Evolutionary conservation across 2,888 invertebrate species (phyloP), one percentile per base, ranked within the genome.

Genomic region (Sarcophaga variegata): DNA sequence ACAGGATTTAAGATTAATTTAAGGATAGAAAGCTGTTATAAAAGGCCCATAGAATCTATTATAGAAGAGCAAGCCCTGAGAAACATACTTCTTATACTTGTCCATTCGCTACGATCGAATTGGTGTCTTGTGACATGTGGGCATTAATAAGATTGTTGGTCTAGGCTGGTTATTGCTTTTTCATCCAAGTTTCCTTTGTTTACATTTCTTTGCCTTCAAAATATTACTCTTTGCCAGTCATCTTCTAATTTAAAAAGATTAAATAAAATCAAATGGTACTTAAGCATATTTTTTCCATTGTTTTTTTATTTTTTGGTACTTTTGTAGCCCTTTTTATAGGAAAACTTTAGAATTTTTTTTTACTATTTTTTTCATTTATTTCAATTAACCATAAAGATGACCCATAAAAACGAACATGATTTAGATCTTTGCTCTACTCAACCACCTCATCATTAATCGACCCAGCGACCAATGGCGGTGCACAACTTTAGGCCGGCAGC

Each of bases 371-470:
- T 76, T 76, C 62, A 66, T 81, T 76, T 70, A 85, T 76, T 81
- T 81, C 80, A 85, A 85, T 85, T 81, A 81, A 75, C 70, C 47
- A n/a, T 80, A 45, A 77, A 81, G 76, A 72, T 85, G 84, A 81
- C 84, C 84, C 71, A 85, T 76, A 81, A 77, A 84, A 67, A 17
- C 54, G 54, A 54, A 54, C 66, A 66, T 77, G 54, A 78, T 66
- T 62, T 47, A 64, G 25, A n/a, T 81, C n/a, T 62, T 67, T 67
- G 20, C 14, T 66, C 25, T 64, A 37, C 66, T 25, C 66, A 27
- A 54, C 64, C 62, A 80, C 54, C 66, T 76, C n/a, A 80, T 49
- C 49, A 60, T 76, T 54, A 37, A 37, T 37, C 37, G 37, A 37
- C 37, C 37, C 10, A 37, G 8, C 37, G 37, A 37, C 37, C 8